Base-by-base conservation (phyloP, 2,113 vertebrate species). In the Saguinus imperator region DNA sequence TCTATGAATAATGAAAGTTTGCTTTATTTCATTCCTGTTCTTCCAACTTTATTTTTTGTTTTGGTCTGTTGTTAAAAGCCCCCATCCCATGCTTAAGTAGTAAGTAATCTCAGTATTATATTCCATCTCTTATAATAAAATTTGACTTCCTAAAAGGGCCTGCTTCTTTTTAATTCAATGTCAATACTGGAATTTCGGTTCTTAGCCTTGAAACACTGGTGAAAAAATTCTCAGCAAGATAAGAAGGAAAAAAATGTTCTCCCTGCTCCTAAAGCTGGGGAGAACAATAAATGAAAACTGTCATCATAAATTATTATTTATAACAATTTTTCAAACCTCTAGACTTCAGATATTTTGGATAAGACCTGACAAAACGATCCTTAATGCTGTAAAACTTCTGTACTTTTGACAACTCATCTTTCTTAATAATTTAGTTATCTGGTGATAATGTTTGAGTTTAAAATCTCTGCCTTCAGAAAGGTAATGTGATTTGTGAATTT, bases 141-240 rank as follows among this genome's bases (percentile, higher is more conserved):
- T 92, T 35, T 73, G 45, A 57, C 32, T 87, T 90, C 89, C 68
- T 83, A 64, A 87, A 72, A 79, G 43, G 29, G n/a, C 70, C 23
- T 83, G n/a, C 13, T 11, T 58, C 75, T 95, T 95, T 82, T 82
- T 66, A 94, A 79, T 82, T 89, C 90, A 89, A 18, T 85, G 52
- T 32, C 72, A 80, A 66, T 40, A 72, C 55, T 66, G 29, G 45
- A 75, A 94, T 81, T 81, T 89, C 58, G 81, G 66, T 86, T 95
- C 86, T 96, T 93, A 95, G 66, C 66, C 66, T 95, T 87, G 50
- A 95, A 84, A 87, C 1, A 2, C n/a, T 58, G 35, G 27, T 70
- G 66, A 96, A 77, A 96, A 95, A 81, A 77, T 70, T 76, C 87
- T 82, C 48, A 87, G 40, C 76, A 95, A 82, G 8, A 13, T 57